Base-by-base conservation (phyloP, 2,113 vertebrate species). In the Acanthisitta chloris region DNA sequence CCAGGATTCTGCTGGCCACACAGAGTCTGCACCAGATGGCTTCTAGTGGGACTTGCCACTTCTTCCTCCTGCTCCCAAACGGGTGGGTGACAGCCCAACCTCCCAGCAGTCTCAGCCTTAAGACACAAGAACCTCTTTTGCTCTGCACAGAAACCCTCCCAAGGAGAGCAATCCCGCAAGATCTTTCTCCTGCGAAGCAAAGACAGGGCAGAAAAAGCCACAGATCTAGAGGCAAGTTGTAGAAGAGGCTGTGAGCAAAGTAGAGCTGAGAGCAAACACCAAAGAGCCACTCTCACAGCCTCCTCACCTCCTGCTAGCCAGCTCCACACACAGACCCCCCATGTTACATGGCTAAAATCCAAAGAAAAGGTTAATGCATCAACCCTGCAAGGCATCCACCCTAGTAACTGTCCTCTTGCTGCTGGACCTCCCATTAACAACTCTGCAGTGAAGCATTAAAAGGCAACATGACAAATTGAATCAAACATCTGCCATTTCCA, bases 101-200 rank as follows among this genome's bases (percentile, higher is more conserved):
- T 76, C 66, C 52, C 65, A 52, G 42, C 45, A 79, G 36, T 1
- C 67, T 36, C 79, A 55, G 33, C 34, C 81, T 58, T 43, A 40
- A 29, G 45, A 31, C 4, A 3, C 59, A 34, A 40, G 19, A 19
- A 38, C 3, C 40, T 33, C 48, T 46, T 46, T 0, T 33, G 40
- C 29, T 57, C 49, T 42, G 61, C 38, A 15, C 69, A 3, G 0
- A 26, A 81, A 20, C 3, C 2, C 31, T 92, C 40, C 58, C 49
- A 43, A 38, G 73, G 20, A 61, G 1, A 61, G 34, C 0, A 1
- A 24, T 17, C 20, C 29, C 34, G 34, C 64, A 8, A 1, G 12
- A 26, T 24, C 34, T 29, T 25, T 38, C 52, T 66, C 8, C 57
- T 54, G 25, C n/a, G 12, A 26, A 67, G 48, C 21, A 40, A 42